Base-by-base conservation (phyloP, 2,113 vertebrate species). In the Osmerus eperlanus region DNA sequence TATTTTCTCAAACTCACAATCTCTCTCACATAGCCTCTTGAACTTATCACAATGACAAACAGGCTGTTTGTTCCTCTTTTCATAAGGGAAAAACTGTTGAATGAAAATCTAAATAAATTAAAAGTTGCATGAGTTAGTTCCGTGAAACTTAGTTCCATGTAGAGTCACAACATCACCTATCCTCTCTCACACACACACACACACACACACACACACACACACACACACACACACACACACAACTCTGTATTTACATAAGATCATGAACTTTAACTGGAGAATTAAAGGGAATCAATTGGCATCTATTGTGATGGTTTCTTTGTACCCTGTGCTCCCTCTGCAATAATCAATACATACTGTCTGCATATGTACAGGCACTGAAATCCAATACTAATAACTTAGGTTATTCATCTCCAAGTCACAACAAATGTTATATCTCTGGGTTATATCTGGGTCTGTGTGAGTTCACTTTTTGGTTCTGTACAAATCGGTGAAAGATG, bases 251-350 rank as follows among this genome's bases (percentile, higher is more conserved):
- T 55, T 52, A 64, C 53, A 65, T n/a, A 78, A 29, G 29, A 32
- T 60, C 28, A 67, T 65, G n/a, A 16, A 28, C 41, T 68, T 19
- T 28, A 74, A 51, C 13, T 68, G 65, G 65, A 82, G 56, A 76
- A 81, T 87, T 87, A 87, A 89, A 88, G 84, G 82, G 81, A 87
- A 75, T 77, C 72, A 77, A 67, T 54, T 52, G 65, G 15, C 64
- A 75, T 56, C 51, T 60, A 82, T 54, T 74, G 71, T 75, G 77
- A n/a, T 64, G 74, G 41, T 65, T 36, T 68, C 71, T 25, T 63
- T 71, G 62, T 75, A 78, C 74, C 77, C 60, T 78, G 70, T 72
- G 54, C 59, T 72, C 21, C 53, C 65, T 67, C 70, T 36, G 51
- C 23, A 52, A 77, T 53, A 67, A 51, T 75, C 32, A 72, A 74